phyloP scores from a whole-genome alignment of 2,797 vertebrate genomes.

The Anisognathus igniventris region DNA sequence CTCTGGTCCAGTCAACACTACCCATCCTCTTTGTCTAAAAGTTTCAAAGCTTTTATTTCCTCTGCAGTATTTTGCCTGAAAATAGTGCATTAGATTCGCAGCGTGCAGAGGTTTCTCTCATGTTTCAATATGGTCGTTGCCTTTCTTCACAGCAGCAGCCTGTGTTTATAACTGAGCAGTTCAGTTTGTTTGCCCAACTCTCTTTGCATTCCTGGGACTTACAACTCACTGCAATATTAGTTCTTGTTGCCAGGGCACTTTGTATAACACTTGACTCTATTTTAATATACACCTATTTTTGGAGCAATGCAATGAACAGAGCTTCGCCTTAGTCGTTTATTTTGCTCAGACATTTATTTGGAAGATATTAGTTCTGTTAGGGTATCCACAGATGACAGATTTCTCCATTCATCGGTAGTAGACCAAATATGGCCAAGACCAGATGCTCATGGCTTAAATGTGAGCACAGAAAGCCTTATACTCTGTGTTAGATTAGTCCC shows the following conservation, averaged over 20 bases:
- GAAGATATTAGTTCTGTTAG: conserved; percentile 68
- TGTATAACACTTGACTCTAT: conserved; percentile 73
- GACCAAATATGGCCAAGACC: conserved; percentile 77
- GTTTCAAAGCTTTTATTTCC: conserved; percentile 21
- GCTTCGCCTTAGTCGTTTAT: conserved; percentile 70
- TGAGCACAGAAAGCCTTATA: neutral
- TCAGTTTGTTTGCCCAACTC: conserved; percentile 64
- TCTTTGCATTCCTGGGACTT: conserved; percentile 71
- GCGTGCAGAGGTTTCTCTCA: conserved; percentile 42
- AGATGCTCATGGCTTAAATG: conserved; percentile 62
- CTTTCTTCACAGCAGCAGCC: conserved; percentile 46
- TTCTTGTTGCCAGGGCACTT: conserved; percentile 75
- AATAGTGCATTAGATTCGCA: conserved; percentile 11
- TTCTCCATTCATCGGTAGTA: conserved; percentile 74
- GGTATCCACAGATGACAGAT: conserved; percentile 69
- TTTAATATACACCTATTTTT: conserved; percentile 76
- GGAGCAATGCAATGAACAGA: conserved; percentile 70
- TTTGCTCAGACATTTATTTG: conserved; percentile 76
- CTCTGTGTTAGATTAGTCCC: neutral
- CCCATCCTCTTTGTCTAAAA: neutral
- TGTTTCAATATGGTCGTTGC: conserved; percentile 47
- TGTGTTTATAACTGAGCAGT: conserved; percentile 69
- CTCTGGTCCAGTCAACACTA: neutral
- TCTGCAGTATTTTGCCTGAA: conserved; percentile 33
- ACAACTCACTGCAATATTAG: conserved; percentile 71